Conservation (phyloP, 2,113 vertebrate species). For the Xyliphius kryptos region DNA sequence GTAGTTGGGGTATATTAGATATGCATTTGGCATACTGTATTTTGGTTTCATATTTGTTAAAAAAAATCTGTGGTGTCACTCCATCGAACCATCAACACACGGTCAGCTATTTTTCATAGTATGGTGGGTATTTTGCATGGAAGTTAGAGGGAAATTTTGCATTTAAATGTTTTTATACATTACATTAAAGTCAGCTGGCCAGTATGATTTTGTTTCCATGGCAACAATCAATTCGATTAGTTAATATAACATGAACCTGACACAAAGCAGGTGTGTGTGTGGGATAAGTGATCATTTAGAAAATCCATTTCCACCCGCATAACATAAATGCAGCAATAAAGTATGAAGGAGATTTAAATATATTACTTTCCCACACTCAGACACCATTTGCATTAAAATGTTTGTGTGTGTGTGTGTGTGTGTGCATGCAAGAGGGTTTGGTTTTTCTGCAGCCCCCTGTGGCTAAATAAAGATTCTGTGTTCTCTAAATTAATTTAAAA, state of each 20-base stretch:
- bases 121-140: too few species aligned
- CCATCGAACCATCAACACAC: too few species aligned
- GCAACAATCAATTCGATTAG: background rate
- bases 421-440: background rate
- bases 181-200: background rate
- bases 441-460: background rate
- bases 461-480: slow-evolving; percentile 5
- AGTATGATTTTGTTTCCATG: background rate
- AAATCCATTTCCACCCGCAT: too few species aligned
- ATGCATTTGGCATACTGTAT: too few species aligned
- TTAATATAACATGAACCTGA: background rate
- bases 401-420: slow-evolving; percentile 7
- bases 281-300: background rate
- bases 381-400: background rate
- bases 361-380: background rate
- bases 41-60: too few species aligned
- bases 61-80: too few species aligned
- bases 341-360: background rate
- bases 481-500: slow-evolving; percentile 1
- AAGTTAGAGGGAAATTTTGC: too few species aligned
- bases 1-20: too few species aligned
- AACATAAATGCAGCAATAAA: background rate
- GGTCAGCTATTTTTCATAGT: too few species aligned
- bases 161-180: too few species aligned
- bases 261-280: background rate